Percentiles rank a stretch among this genome's conserved stretches.
phyloP scores from a whole-genome alignment of 2,113 vertebrate species.

The Argyrosomus japonicus region DNA sequence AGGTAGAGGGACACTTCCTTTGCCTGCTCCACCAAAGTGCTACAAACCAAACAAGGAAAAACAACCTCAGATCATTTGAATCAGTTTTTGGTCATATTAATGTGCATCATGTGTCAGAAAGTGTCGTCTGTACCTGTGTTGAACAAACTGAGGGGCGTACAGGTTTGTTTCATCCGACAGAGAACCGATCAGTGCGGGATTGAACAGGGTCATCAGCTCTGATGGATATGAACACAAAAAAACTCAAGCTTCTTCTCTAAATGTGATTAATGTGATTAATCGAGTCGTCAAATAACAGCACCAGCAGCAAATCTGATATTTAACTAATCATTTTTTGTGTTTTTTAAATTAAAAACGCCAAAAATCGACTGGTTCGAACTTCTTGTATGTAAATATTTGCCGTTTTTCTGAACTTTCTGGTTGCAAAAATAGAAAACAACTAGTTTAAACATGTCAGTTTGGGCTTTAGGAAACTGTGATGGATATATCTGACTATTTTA shows the following conservation, averaged over 20 bases:
- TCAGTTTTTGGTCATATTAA: not conserved
- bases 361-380: not conserved
- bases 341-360: not conserved
- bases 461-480: not conserved
- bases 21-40: slow-evolving; percentile 70
- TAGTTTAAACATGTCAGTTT: not conserved
- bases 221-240: slow-evolving; percentile 7
- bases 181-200: slow-evolving; percentile 60
- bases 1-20: slow-evolving; percentile 58
- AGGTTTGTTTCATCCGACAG: slow-evolving; percentile 38
- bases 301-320: not conserved
- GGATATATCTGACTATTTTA: not conserved
- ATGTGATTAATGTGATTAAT: not conserved
- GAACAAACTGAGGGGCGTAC: slow-evolving; percentile 12
- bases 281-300: not conserved
- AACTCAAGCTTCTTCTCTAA: not conserved
- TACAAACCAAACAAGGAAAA: slow-evolving; percentile 19
- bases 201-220: slow-evolving; percentile 81
- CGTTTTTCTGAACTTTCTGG: not conserved
- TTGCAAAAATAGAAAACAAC: not conserved
- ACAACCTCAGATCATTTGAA: not conserved
- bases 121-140: slow-evolving; percentile 62
- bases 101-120: not conserved
- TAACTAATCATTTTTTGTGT: not conserved
- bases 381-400: not conserved